A percentile compares a stretch with the other conserved stretches of the same genome.
Conservation (phyloP, 2,888 invertebrate species). For the Agrochola lota region DNA sequence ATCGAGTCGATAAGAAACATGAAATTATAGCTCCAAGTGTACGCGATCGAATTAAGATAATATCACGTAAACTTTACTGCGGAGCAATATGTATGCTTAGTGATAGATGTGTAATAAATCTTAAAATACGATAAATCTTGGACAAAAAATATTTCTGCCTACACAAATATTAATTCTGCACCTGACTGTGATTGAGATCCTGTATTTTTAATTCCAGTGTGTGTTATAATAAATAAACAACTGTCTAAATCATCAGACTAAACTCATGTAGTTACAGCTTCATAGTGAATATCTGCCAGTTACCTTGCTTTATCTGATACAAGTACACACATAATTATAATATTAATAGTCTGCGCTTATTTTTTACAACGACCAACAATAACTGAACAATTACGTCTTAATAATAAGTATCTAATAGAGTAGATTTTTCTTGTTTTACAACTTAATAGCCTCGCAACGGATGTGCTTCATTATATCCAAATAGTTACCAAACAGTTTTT, state of each 20-base stretch:
- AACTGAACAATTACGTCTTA: slow-evolving; percentile 64
- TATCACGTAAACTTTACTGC: slow-evolving; percentile 33
- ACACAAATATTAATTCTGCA: slow-evolving; percentile 22
- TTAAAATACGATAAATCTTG: slow-evolving; percentile 14
- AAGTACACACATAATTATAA: slow-evolving; percentile 45
- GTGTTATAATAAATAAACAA: slow-evolving; percentile 5
- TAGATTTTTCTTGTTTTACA: slow-evolving; percentile 70
- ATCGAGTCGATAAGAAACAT: slow-evolving; percentile 65
- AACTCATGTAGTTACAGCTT: slow-evolving; percentile 12
- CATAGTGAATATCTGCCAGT: slow-evolving; percentile 41
- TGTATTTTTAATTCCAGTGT: not conserved
- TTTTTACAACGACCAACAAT: slow-evolving; percentile 53
- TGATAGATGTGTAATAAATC: slow-evolving; percentile 27
- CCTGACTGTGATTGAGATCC: slow-evolving; percentile 7
- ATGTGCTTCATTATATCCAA: slow-evolving; percentile 69
- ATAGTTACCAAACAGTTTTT: slow-evolving; percentile 67
- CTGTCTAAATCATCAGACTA: not conserved
- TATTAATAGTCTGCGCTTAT: slow-evolving; percentile 44
- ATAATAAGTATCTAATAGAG: slow-evolving; percentile 63
- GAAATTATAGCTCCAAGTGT: slow-evolving; percentile 62
- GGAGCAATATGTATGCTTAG: slow-evolving; percentile 17
- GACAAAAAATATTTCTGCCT: slow-evolving; percentile 8
- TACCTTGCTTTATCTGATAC: slow-evolving; percentile 32
- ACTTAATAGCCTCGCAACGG: slow-evolving; percentile 67
- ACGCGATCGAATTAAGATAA: slow-evolving; percentile 64